These are phyloP conservation scores for Caranx melampygus DNA, from an alignment of 2,113 vertebrate species.

Conservation along the genomic window DNA sequence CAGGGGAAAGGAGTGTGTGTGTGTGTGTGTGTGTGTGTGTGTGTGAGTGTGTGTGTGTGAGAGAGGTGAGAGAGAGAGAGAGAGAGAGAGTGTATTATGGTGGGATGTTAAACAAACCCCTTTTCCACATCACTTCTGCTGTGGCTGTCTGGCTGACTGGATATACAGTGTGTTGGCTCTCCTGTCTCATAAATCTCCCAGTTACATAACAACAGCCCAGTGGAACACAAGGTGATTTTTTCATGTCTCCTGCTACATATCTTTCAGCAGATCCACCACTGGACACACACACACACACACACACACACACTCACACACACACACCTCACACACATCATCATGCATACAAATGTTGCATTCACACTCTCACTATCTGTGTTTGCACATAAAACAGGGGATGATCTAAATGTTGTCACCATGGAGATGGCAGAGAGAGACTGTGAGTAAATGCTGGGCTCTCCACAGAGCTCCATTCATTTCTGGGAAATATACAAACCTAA, in stretches of 20 bases:
- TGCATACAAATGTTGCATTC: conserved; percentile 20
- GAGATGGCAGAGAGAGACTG: not conserved
- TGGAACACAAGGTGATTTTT: conserved; percentile 24
- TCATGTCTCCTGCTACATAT: not conserved
- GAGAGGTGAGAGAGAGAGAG: not conserved
- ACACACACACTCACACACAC: no score
- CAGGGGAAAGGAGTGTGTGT: not conserved
- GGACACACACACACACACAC: conserved; percentile 4
- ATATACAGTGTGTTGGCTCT: conserved; percentile 29
- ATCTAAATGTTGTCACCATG: not conserved
- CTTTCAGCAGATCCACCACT: conserved; percentile 13
- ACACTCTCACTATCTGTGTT: not conserved
- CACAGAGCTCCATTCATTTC: not conserved
- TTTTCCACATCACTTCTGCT: conserved; percentile 14
- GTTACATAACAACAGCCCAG: conserved; percentile 56
- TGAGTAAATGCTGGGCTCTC: not conserved
- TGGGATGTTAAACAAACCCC: conserved; percentile 45
- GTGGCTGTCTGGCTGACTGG: conserved; percentile 35
- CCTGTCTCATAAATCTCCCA: conserved; percentile 44
- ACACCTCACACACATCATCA: not conserved
- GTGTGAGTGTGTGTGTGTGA: not conserved
- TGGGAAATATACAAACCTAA: not conserved
- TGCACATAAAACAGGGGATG: not conserved
- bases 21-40: conserved; percentile 7
- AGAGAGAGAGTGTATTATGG: not conserved